Conservation (phyloP, 2,113 vertebrate species). For the Pygathrix nemaeus region DNA sequence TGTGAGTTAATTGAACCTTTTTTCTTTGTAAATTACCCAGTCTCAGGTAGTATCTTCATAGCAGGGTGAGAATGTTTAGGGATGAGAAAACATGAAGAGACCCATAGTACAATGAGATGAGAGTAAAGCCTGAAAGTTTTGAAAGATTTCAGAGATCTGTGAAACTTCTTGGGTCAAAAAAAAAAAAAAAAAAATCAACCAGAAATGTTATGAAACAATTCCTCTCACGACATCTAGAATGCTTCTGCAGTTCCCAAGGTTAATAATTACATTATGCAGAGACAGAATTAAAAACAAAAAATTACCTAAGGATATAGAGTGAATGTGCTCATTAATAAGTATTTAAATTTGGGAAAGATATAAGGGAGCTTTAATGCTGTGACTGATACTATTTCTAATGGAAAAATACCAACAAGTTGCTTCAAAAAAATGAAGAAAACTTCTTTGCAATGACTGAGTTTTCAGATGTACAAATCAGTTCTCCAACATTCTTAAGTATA, state of each 20-base stretch:
- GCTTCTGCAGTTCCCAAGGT: background rate
- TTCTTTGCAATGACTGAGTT: background rate
- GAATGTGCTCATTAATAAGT: background rate
- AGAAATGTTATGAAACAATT: background rate
- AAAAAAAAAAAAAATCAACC: background rate
- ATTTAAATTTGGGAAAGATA: background rate
- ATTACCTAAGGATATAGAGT: background rate
- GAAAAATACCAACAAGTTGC: background rate
- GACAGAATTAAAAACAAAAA: slow-evolving; percentile 18
- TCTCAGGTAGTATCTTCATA: no score
- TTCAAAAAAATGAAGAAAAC: background rate
- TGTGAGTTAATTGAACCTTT: no score
- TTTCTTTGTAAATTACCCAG: no score
- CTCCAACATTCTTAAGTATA: background rate
- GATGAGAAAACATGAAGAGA: slow-evolving; percentile 49
- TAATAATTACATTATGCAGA: slow-evolving; percentile 4
- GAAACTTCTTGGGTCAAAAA: background rate
- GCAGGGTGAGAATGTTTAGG: background rate
- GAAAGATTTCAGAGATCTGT: slow-evolving; percentile 39
- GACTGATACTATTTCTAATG: background rate
- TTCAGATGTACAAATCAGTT: slow-evolving; percentile 23
- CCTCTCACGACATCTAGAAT: background rate
- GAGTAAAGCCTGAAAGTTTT: slow-evolving; percentile 30
- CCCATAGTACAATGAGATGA: background rate
- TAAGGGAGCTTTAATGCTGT: background rate